A percentile compares a stretch with the other conserved stretches of the same genome.
phyloP scores from a whole-genome alignment of 2,888 invertebrate species.

The Rotaria magnacalcarata region DNA sequence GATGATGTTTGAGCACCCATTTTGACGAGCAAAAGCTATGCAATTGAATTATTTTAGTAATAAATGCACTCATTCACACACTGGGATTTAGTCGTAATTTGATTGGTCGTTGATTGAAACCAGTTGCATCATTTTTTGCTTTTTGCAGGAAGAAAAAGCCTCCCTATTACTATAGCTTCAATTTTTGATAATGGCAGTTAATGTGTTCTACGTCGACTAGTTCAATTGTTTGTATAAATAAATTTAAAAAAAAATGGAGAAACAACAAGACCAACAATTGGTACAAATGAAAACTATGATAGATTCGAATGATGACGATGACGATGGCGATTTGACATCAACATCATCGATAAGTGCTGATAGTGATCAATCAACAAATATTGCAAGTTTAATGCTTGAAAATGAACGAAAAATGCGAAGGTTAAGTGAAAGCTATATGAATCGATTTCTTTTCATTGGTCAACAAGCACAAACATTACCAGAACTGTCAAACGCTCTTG shows the following conservation, averaged over 20 bases:
- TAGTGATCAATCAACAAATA: not conserved
- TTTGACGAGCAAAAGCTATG: not conserved
- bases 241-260: not conserved
- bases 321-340: not conserved
- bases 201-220: not conserved
- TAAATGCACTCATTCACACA: not conserved
- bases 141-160: not conserved
- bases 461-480: not conserved
- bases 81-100: not conserved
- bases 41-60: not conserved
- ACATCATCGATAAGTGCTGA: not conserved
- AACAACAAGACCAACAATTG: not conserved
- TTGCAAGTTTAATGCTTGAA: not conserved
- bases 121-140: not conserved
- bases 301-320: not conserved
- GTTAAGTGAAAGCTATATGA: constrained; percentile 34
- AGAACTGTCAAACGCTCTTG: not conserved
- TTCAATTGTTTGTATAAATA: not conserved
- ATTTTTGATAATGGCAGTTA: not conserved
- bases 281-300: not conserved
- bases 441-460: not conserved
- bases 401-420: constrained; percentile 10
- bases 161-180: not conserved
- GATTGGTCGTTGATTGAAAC: not conserved
- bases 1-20: not conserved